Evolutionary conservation across 2,888 invertebrate genomes (phyloP).

Genomic region (Drosophila mettleri): DNA sequence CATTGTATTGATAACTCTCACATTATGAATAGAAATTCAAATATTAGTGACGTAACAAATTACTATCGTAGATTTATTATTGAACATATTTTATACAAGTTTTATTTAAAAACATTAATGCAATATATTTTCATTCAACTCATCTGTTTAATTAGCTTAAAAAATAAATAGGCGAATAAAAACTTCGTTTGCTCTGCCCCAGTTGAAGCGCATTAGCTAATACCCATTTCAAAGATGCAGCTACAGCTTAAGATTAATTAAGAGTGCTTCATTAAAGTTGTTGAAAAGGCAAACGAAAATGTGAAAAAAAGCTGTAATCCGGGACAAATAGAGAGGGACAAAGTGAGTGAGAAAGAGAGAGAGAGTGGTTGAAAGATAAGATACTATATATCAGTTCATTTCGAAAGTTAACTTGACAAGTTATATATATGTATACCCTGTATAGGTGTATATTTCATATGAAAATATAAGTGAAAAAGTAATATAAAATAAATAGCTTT

Average conservation of each 20-base stretch:
- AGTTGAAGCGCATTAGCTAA: constrained; percentile 1
- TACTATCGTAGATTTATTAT: too few relatives aligned
- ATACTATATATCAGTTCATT: constrained; percentile 17
- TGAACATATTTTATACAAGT: too few relatives aligned
- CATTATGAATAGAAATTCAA: not conserved
- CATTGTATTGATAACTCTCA: too few relatives aligned
- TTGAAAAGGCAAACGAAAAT: constrained; percentile 15
- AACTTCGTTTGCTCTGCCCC: not conserved
- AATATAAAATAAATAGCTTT: too few relatives aligned
- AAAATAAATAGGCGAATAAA: not conserved
- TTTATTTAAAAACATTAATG: too few relatives aligned
- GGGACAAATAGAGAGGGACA: not conserved
- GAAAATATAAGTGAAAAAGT: too few relatives aligned
- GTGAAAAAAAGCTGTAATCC: constrained; percentile 21
- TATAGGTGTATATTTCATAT: not conserved
- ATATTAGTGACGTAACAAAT: not conserved
- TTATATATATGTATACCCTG: constrained; percentile 11
- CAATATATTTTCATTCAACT: not conserved
- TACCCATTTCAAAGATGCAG: constrained; percentile 19
- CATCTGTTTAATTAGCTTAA: not conserved
- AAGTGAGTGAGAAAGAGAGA: not conserved
- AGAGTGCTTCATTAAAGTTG: constrained; percentile 32
- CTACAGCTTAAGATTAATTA: constrained; percentile 32
- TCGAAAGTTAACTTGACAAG: constrained; percentile 3
- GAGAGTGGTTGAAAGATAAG: too few relatives aligned